phyloP scores from a whole-genome alignment of 1,140 invertebrate genomes.

The Gryllus bimaculatus region DNA sequence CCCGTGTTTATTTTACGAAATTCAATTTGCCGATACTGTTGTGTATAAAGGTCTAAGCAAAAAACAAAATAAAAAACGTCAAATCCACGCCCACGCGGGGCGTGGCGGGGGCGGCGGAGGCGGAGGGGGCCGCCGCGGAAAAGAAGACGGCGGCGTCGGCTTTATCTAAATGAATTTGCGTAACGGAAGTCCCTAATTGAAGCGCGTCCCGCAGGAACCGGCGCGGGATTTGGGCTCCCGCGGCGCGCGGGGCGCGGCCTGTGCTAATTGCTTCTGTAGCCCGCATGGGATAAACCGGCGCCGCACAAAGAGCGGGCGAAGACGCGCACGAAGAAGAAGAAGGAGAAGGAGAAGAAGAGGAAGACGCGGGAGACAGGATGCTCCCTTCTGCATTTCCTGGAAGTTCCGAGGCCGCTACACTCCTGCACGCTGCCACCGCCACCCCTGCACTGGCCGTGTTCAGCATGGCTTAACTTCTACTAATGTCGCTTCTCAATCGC shows the following conservation, averaged over 20 bases:
- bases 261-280: constrained; percentile 16
- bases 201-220: constrained; percentile 3
- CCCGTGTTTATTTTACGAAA: neutral
- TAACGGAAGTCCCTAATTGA: constrained; percentile 12
- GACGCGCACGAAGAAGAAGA: neutral
- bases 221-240: constrained; percentile 10
- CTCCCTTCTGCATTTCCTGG: too few relatives aligned
- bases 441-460: too few relatives aligned
- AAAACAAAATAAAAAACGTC: constrained; percentile 7
- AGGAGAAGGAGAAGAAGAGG: too few relatives aligned
- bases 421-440: too few relatives aligned
- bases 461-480: too few relatives aligned
- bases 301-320: neutral
- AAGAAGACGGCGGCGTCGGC: neutral
- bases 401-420: too few relatives aligned
- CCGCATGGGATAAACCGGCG: neutral
- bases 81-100: neutral
- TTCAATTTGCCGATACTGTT: constrained; percentile 1
- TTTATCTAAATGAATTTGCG: constrained; percentile 19
- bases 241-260: neutral
- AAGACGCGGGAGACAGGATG: too few relatives aligned
- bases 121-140: neutral
- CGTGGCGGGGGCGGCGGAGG: neutral
- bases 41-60: constrained; percentile 7
- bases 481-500: too few relatives aligned